Conservation (phyloP, 2,888 invertebrate species). For the Pseudoips prasinana region DNA sequence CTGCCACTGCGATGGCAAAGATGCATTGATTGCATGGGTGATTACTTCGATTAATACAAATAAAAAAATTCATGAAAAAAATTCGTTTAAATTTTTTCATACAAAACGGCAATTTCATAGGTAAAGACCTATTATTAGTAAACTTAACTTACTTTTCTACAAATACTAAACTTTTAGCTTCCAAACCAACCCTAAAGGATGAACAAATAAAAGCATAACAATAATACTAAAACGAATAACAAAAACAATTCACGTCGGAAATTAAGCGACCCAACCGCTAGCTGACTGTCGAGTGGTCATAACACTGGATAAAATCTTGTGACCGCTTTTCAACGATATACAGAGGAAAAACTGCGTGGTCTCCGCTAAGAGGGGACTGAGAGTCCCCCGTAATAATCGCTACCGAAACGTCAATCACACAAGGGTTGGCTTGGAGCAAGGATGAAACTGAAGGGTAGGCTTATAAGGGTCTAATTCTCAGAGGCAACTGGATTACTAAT, state of each 20-base stretch:
- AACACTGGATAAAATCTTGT: constrained; percentile 20
- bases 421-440: constrained; percentile 56
- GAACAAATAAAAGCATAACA: constrained; percentile 1
- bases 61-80: no score
- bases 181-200: no score
- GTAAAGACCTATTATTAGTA: no score
- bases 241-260: constrained; percentile 7
- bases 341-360: constrained; percentile 36
- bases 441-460: constrained; percentile 73
- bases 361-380: constrained; percentile 41
- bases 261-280: constrained; percentile 6
- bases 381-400: constrained; percentile 57
- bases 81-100: no score
- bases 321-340: constrained; percentile 25
- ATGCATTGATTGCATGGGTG: no score
- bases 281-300: constrained; percentile 4
- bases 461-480: constrained; percentile 74
- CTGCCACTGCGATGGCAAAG: no score
- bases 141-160: no score
- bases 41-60: no score
- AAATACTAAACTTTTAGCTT: no score
- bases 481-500: constrained; percentile 68
- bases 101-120: no score
- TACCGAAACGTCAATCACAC: constrained; percentile 70
- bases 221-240: constrained; percentile 4